Base-by-base conservation (phyloP, 2,113 vertebrate genomes). In the Sceloporus undulatus region DNA sequence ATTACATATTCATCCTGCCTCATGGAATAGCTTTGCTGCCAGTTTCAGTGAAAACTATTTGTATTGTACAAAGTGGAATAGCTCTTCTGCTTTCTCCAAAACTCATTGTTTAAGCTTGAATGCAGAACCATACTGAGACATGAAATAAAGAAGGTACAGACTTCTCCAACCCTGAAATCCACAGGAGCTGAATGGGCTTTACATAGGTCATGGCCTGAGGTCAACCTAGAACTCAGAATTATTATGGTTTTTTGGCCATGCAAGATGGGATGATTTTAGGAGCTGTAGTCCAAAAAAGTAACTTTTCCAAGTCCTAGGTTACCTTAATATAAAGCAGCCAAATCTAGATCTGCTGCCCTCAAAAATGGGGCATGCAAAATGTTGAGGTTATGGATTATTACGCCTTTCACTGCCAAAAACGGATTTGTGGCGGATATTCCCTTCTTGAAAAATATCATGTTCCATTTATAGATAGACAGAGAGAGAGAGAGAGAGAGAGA, bases 1-100 rank as follows among this genome's bases (percentile, higher is more conserved):
- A 96, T 95, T 95, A 94, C 92, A 95, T 94, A 94, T 96, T 95
- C 95, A 95, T 94, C 92, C 42, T 89, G 90, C 91, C 91, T 93
- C 92, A 93, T 92, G 93, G 91, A 94, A 92, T 87, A 86, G 88
- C 91, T 95, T 94, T 92, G 87, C 91, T 87, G 91, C 87, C 89
- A 83, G 91, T 91, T 95, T 82, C 86, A 93, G 87, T 85, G 89
- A 86, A 96, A 96, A 92, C 91, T 94, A 92, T 94, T 94, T 95
- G 91, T 71, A 84, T 81, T 82, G 92, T 93, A 91, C 87, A 91
- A 95, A 94, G 94, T 88, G 62, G 73, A 94, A 94, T 91, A 93
- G 78, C 93, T 93, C 73, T 77, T 83, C 82, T 82, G 86, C 74
- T 92, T 38, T 34, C 79, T 90, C 81, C 90, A 93, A 95, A 87